These are phyloP conservation scores for Yponomeuta sedellus DNA, from an alignment of 2,888 invertebrate species.

Conservation along the genomic window DNA sequence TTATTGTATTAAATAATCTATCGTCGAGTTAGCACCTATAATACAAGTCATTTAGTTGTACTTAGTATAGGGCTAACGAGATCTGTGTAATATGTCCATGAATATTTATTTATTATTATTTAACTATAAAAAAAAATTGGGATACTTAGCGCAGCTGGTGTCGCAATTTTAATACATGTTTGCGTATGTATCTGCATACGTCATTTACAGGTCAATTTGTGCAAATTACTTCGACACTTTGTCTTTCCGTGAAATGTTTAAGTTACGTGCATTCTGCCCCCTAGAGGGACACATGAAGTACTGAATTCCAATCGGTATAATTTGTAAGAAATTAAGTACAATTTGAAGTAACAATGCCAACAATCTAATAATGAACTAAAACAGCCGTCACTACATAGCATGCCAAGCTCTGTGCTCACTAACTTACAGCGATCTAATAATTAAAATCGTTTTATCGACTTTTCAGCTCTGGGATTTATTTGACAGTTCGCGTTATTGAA, in stretches of 20 bases:
- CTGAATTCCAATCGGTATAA: not conserved
- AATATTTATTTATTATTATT: no score
- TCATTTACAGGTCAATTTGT: no score
- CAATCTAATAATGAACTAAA: not conserved
- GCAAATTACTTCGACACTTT: no score
- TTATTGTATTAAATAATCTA: no score
- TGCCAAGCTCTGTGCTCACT: not conserved
- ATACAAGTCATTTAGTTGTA: no score
- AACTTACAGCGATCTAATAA: not conserved
- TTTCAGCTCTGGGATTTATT: not conserved
- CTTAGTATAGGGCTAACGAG: no score
- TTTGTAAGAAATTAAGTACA: not conserved
- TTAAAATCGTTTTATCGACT: not conserved
- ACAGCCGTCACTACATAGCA: slow-evolving; percentile 1
- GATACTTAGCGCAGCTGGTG: no score
- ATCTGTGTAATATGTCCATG: no score
- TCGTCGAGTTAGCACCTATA: no score
- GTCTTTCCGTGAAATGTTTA: not conserved
- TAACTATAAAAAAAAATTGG: no score
- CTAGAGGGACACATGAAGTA: not conserved
- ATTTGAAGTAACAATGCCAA: not conserved
- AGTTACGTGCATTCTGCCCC: not conserved
- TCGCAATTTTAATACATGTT: no score
- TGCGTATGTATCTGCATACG: no score
- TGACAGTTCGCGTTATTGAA: not conserved